Percentiles rank a stretch among this genome's conserved stretches.
Conservation (phyloP, 1,140 invertebrate species). For the Apis dorsata region DNA sequence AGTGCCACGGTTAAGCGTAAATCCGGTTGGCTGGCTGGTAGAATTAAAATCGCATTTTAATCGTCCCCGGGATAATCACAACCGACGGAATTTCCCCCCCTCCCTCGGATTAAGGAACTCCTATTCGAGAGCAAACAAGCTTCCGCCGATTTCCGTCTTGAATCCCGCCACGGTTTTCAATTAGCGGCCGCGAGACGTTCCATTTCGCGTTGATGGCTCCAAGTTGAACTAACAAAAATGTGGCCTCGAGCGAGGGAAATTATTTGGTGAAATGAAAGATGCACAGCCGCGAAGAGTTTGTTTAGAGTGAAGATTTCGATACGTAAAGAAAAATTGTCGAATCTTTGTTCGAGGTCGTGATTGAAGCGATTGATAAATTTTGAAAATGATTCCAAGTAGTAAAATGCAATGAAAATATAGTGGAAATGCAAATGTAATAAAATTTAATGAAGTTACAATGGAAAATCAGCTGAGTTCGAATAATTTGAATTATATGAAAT, state of each 20-base stretch:
- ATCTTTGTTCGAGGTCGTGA: no score
- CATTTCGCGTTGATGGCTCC: not conserved
- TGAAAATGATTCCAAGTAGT: no score
- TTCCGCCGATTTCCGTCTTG: constrained; percentile 9
- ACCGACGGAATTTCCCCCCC: not conserved
- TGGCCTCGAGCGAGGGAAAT: not conserved
- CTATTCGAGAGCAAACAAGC: constrained; percentile 21
- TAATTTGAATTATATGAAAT: no score
- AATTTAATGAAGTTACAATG: no score
- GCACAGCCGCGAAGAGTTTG: no score
- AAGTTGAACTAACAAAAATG: not conserved
- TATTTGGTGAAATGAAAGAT: not conserved
- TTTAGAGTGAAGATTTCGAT: no score
- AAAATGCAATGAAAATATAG: no score
- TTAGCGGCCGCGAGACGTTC: constrained; percentile 1
- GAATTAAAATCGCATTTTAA: constrained; percentile 43
- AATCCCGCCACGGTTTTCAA: constrained; percentile 13
- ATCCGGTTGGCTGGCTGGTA: not conserved
- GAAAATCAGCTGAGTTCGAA: no score
- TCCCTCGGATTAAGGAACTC: not conserved
- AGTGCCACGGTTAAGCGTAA: not conserved
- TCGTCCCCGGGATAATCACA: constrained; percentile 21
- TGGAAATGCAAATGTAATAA: no score
- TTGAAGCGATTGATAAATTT: no score
- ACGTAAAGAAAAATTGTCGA: no score